A percentile compares a stretch with the other conserved stretches of the same genome.
Evolutionary conservation across 1,140 invertebrate species (phyloP).

Genomic region (Drosophila obscura): DNA sequence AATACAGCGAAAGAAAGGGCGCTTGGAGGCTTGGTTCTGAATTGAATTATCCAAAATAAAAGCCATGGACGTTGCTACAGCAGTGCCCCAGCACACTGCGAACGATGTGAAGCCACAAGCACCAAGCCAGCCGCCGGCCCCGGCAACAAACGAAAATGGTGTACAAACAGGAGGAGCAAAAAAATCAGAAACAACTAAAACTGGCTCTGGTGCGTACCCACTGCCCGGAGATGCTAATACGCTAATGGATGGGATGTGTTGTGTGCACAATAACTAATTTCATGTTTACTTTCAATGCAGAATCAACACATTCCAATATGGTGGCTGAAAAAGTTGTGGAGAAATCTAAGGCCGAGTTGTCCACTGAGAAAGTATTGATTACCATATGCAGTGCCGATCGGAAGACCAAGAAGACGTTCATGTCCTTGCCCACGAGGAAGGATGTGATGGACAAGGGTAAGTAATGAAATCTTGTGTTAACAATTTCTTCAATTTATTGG

Average conservation of each 20-base stretch:
- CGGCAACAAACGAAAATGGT: conserved; percentile 72
- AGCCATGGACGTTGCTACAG: conserved; percentile 57
- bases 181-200: conserved; percentile 59
- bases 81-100: conserved; percentile 32
- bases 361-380: conserved; percentile 69
- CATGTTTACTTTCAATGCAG: conserved; percentile 6
- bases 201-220: conserved; percentile 41
- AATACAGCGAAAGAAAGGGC: conserved; percentile 50
- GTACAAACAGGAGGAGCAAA: conserved; percentile 72
- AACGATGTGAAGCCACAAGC: conserved; percentile 46
- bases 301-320: conserved; percentile 55
- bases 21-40: conserved; percentile 46
- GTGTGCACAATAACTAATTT: conserved; percentile 15
- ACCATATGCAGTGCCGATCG: conserved; percentile 75
- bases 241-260: conserved; percentile 3
- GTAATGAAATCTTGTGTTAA: conserved; percentile 1
- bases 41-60: conserved; percentile 44
- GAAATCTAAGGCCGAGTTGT: conserved; percentile 50
- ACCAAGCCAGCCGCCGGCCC: conserved; percentile 50
- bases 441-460: conserved; percentile 74
- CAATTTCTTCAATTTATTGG: neutral
- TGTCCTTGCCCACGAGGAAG: conserved; percentile 69
- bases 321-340: conserved; percentile 36
- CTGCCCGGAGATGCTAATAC: neutral
- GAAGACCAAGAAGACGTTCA: conserved; percentile 71